These are phyloP conservation scores for Dreissena rostriformis DNA, from an alignment of 1,140 invertebrate genomes.

Conservation along the genomic window DNA sequence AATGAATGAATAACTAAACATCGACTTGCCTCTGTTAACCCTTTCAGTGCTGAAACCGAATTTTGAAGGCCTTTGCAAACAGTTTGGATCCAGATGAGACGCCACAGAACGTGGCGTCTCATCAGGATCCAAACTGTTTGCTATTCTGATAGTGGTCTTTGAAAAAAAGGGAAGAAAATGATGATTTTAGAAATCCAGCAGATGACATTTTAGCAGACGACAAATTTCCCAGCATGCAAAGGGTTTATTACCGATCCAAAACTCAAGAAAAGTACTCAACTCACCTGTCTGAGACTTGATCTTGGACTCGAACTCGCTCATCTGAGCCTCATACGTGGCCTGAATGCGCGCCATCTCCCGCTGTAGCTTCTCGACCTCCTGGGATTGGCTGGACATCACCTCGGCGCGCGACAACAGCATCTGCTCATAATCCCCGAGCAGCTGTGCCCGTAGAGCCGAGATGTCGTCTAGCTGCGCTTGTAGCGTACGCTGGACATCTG, in stretches of 20 bases:
- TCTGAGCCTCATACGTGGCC: constrained; percentile 67
- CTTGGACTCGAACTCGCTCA: constrained; percentile 61
- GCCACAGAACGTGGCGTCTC: too few relatives aligned
- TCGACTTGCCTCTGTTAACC: not conserved
- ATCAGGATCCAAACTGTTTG: too few relatives aligned
- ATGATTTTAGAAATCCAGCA: too few relatives aligned
- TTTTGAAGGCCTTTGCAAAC: too few relatives aligned
- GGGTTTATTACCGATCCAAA: too few relatives aligned
- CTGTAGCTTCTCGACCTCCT: constrained; percentile 68
- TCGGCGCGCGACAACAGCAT: constrained; percentile 63
- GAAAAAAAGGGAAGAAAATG: too few relatives aligned
- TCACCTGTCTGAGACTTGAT: constrained; percentile 41
- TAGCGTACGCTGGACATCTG: constrained; percentile 67
- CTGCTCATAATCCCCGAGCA: constrained; percentile 70
- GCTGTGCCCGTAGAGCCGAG: constrained; percentile 57
- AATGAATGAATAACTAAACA: not conserved
- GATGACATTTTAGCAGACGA: too few relatives aligned
- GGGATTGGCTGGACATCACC: constrained; percentile 61
- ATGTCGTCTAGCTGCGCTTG: constrained; percentile 73
- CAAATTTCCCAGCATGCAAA: too few relatives aligned
- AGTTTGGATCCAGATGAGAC: too few relatives aligned
- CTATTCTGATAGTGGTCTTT: too few relatives aligned
- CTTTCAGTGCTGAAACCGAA: too few relatives aligned
- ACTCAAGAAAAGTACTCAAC: not conserved
- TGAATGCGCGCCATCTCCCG: constrained; percentile 69